Evolutionary conservation across 2,888 invertebrate genomes (phyloP).

Genomic region (Spilarctia lutea): DNA sequence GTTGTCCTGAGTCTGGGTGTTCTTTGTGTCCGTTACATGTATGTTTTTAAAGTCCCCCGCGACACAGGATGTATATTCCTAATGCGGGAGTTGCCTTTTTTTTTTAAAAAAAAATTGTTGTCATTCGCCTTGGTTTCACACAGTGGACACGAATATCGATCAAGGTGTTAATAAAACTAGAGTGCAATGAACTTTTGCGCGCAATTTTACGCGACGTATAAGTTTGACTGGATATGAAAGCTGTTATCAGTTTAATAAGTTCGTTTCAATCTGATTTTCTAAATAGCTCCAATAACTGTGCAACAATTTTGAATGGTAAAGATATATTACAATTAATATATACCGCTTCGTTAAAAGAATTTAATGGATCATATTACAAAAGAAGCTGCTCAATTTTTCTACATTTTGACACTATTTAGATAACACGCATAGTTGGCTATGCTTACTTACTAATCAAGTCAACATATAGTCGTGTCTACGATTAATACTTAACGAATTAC

Average conservation of each 20-base stretch:
- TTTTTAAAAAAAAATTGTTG: too few species aligned
- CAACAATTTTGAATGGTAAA: neutral
- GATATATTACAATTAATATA: neutral
- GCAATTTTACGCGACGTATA: neutral
- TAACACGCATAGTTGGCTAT: neutral
- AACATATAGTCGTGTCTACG: neutral
- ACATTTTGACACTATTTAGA: neutral
- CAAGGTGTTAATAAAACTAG: neutral
- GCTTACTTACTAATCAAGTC: neutral
- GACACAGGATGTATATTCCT: too few species aligned
- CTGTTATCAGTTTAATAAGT: neutral
- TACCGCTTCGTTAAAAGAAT: neutral
- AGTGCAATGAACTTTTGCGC: neutral
- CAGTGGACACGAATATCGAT: neutral
- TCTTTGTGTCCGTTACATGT: too few species aligned
- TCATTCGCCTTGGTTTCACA: neutral
- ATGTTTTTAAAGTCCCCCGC: too few species aligned
- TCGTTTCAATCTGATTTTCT: neutral
- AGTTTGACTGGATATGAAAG: neutral
- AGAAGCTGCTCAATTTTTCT: neutral
- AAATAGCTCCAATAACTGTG: neutral
- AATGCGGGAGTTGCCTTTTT: too few species aligned
- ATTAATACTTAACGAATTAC: neutral
- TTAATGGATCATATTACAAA: too few species aligned
- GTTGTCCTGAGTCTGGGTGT: too few species aligned